These are phyloP conservation scores for Drosophila varians DNA, from an alignment of 1,140 invertebrate genomes.

Conservation along the genomic window DNA sequence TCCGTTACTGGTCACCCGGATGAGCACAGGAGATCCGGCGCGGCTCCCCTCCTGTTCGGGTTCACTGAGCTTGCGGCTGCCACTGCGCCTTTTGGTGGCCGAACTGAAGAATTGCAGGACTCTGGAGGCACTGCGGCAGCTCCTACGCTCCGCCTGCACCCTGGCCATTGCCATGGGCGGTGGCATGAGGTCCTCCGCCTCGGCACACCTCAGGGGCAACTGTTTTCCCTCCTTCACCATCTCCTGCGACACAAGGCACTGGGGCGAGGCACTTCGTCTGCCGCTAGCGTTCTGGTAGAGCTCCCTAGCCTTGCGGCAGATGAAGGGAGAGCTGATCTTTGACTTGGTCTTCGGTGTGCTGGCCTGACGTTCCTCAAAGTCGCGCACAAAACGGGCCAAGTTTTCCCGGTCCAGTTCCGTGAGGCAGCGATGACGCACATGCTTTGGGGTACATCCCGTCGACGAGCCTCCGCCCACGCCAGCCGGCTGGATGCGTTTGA, in stretches of 20 bases:
- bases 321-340: constrained; percentile 54
- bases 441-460: constrained; percentile 14
- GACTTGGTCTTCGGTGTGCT: constrained; percentile 54
- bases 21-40: constrained; percentile 50
- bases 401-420: constrained; percentile 78
- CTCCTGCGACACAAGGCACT: constrained; percentile 26
- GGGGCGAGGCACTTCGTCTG: constrained; percentile 72
- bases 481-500: constrained; percentile 66
- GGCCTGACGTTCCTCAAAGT: constrained; percentile 70
- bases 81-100: constrained; percentile 59
- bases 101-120: constrained; percentile 77
- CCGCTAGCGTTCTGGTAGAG: constrained; percentile 66
- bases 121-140: constrained; percentile 70
- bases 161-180: constrained; percentile 65
- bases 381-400: constrained; percentile 61
- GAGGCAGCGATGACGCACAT: constrained; percentile 59
- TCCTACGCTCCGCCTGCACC: constrained; percentile 64
- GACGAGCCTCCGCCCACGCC: constrained; percentile 7
- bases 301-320: constrained; percentile 71
- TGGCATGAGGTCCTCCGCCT: constrained; percentile 68
- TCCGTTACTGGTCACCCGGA: constrained; percentile 46
- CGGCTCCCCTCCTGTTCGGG: constrained; percentile 35
- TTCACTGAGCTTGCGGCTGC: constrained; percentile 61
- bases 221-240: constrained; percentile 17
- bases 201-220: constrained; percentile 46